phyloP scores from a whole-genome alignment of 2,113 vertebrate species.

The Podarcis cretensis region DNA sequence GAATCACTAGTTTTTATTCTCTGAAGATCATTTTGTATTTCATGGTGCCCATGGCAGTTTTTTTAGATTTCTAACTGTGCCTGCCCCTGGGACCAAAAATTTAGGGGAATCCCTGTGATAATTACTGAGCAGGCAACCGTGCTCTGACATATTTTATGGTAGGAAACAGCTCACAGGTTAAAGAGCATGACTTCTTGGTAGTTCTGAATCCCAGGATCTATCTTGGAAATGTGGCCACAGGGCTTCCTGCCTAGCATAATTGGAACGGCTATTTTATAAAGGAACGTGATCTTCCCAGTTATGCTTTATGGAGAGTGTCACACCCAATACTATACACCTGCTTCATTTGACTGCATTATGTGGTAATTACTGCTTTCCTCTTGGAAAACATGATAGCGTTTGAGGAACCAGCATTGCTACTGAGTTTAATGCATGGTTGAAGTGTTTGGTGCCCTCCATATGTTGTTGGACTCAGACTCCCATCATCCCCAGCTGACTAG shows the following conservation, averaged over 20 bases:
- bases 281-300: background rate
- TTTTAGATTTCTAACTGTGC: no score
- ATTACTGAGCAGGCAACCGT: background rate
- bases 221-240: background rate
- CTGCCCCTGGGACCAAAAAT: no score
- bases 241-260: rapidly evolving
- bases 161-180: background rate
- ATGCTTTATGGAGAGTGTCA: background rate
- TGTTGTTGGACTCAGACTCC: no score
- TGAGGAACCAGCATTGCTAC: background rate
- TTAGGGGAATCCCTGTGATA: background rate
- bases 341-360: background rate
- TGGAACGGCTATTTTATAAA: background rate
- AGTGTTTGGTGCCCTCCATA: no score
- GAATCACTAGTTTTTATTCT: no score
- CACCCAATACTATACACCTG: background rate
- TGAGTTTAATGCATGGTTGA: background rate
- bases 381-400: background rate
- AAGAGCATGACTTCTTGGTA: background rate
- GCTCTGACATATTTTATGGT: background rate
- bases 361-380: background rate
- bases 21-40: no score
- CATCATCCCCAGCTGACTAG: no score
- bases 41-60: no score
- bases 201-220: background rate